phyloP scores from a whole-genome alignment of 1,140 invertebrate species.

The Drosophila fuyamai region DNA sequence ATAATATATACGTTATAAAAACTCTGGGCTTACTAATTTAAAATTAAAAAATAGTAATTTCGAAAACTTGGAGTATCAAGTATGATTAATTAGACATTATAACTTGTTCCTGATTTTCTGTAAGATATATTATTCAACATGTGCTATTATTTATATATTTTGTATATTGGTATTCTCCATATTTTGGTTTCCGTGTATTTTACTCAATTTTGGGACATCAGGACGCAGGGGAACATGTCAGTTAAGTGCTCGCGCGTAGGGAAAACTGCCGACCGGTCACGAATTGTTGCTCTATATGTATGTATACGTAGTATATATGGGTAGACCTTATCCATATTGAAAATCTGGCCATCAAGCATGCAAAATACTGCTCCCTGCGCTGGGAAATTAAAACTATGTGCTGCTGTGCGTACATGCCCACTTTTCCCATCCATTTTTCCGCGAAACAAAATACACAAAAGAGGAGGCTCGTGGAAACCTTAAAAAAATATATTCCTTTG shows the following conservation, averaged over 20 bases:
- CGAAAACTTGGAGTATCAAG: no score
- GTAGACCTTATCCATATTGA: conserved; percentile 54
- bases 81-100: no score
- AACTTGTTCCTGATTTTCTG: no score
- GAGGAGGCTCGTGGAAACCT: conserved; percentile 22
- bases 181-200: conserved; percentile 5
- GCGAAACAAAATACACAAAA: conserved; percentile 39
- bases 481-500: conserved; percentile 41
- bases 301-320: not conserved
- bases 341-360: conserved; percentile 42
- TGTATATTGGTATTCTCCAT: no score
- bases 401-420: conserved; percentile 7
- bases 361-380: conserved; percentile 17
- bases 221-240: conserved; percentile 7
- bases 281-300: conserved; percentile 16
- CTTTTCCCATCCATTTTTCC: conserved; percentile 5
- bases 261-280: conserved; percentile 33
- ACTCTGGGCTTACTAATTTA: no score
- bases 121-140: no score
- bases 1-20: no score
- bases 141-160: no score
- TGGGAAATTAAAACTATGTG: conserved; percentile 72
- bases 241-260: conserved; percentile 42
- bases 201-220: not conserved
- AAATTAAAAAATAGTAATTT: no score